These are phyloP conservation scores for Muscina levida DNA, from an alignment of 2,888 invertebrate species.

Conservation along the genomic window DNA sequence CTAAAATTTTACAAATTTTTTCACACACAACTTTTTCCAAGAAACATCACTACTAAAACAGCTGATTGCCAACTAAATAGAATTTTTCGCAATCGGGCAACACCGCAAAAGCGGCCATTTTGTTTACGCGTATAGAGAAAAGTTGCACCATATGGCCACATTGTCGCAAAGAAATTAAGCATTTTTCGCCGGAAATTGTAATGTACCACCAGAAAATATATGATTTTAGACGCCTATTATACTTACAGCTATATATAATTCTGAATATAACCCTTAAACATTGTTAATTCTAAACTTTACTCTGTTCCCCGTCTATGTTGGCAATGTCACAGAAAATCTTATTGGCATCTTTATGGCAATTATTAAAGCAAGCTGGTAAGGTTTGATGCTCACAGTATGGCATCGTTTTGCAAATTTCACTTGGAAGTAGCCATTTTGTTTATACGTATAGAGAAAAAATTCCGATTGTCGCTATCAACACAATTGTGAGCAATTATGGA, in stretches of 20 bases:
- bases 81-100: slow-evolving; percentile 17
- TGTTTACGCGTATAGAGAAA: not conserved
- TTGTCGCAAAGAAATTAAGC: not conserved
- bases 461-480: not conserved
- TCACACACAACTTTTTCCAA: slow-evolving; percentile 39
- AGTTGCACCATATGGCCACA: not conserved
- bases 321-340: not conserved
- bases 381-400: not conserved
- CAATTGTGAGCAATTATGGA: too few species aligned
- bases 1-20: slow-evolving; percentile 41
- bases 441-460: slow-evolving; percentile 33
- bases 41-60: slow-evolving; percentile 39
- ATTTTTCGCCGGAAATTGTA: too few species aligned
- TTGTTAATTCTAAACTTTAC: too few species aligned
- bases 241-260: too few species aligned
- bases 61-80: slow-evolving; percentile 37
- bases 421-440: slow-evolving; percentile 32
- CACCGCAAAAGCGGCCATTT: slow-evolving; percentile 21
- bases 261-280: too few species aligned
- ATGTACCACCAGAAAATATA: too few species aligned
- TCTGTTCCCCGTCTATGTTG: too few species aligned
- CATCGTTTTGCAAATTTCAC: slow-evolving; percentile 7
- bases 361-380: not conserved
- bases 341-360: not conserved
- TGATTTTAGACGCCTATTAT: too few species aligned